A percentile compares a stretch with the other conserved stretches of the same genome.
These are phyloP conservation scores for Zygogramma bicolorata DNA, from an alignment of 2,888 invertebrate genomes.

Conservation along the genomic window DNA sequence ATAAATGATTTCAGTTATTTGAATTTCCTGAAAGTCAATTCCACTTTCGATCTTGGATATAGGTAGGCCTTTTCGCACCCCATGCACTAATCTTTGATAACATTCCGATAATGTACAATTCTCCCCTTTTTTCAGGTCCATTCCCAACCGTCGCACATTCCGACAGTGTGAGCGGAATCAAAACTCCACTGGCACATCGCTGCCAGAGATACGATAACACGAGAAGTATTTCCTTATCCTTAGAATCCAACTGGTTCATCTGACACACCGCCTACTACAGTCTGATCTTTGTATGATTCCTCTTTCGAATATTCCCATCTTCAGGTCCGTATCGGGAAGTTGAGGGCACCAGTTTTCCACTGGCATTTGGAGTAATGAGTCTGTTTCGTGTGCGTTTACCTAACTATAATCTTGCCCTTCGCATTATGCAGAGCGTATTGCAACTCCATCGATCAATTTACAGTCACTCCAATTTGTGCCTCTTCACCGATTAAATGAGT, in stretches of 20 bases:
- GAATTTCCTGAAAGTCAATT: no score
- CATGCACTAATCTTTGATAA: neutral
- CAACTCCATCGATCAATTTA: no score
- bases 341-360: neutral
- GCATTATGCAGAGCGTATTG: no score
- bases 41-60: no score
- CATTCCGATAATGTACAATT: neutral
- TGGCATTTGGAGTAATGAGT: no score
- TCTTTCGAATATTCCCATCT: neutral
- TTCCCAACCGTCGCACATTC: neutral
- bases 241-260: neutral
- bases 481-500: no score
- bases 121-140: neutral
- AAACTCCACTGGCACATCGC: neutral
- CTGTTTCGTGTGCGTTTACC: no score
- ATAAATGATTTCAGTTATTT: no score
- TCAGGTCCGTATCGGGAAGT: neutral
- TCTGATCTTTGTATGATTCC: neutral
- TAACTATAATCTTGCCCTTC: no score
- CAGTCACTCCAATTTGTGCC: no score
- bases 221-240: conserved; percentile 4
- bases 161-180: neutral
- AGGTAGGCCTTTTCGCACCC: neutral
- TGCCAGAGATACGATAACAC: neutral
- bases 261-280: neutral